Base-by-base conservation (phyloP, 2,888 invertebrate species). In the Cynaeus angustus region DNA sequence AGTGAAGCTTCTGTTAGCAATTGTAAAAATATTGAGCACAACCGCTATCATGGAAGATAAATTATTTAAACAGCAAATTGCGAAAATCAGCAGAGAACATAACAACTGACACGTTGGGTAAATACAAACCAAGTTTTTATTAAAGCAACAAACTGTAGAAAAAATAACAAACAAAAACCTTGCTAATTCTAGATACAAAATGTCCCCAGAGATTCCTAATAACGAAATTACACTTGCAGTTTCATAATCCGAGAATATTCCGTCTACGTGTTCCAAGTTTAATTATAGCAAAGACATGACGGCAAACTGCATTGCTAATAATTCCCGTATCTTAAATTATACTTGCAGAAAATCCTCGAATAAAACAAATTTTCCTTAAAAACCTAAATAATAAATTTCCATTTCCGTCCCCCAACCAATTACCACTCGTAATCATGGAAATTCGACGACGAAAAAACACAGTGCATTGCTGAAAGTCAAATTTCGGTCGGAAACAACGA, bases 281-380 rank as follows among this genome's bases (percentile, higher is more conserved):
- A 64, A 64, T 53, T 64, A 28, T 38, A 30, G 9, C n/a, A 33
- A 26, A 14, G 52, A 66, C 43, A 37, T 38, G 26, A 26, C 43
- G 10, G 53, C 41, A 64, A 52, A 64, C 48, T 64, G 52, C 37
- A 52, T 52, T 26, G 37, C 26, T 53, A 53, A 64, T 64, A 50
- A 50, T 50, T 28, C 3, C 28, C 10, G 14, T 7, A 21, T 13
- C 12, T 28, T 16, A 16, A 43, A 64, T 52, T 64, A 64, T 14
- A 52, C 53, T 64, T 64, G 64, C 52, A 52, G 50, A 62, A 12
- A 26, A 48, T 33, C n/a, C 50, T 10, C 21, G 16, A 62, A 62
- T 62, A 48, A 61, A 61, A 61, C 14, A 38, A 10, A 62, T 26
- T 61, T 38, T 50, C 1, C 33, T 14, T 9, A 50, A 53, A 45